phyloP scores from a whole-genome alignment of 1,140 invertebrate genomes.

The Calosoma granatense region DNA sequence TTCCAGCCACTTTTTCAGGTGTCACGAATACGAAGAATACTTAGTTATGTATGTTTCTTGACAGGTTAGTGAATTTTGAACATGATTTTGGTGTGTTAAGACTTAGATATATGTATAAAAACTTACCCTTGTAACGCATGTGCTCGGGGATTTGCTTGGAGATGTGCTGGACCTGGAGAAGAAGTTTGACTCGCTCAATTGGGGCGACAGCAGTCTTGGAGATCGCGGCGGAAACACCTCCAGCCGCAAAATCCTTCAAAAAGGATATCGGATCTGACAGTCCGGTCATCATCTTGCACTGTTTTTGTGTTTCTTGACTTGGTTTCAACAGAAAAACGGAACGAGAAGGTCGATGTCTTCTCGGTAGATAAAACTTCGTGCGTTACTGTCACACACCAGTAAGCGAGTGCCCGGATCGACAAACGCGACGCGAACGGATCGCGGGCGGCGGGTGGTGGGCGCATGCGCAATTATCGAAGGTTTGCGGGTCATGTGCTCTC shows the following conservation, averaged over 20 bases:
- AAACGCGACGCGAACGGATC: neutral
- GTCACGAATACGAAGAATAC: too few relatives aligned
- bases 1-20: too few relatives aligned
- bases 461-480: neutral
- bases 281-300: constrained; percentile 5
- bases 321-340: neutral
- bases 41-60: too few relatives aligned
- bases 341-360: neutral
- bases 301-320: neutral
- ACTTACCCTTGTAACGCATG: constrained; percentile 71
- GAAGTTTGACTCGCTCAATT: constrained; percentile 83
- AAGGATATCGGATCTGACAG: constrained; percentile 56
- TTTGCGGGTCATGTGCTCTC: neutral
- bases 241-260: constrained; percentile 74
- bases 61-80: too few relatives aligned
- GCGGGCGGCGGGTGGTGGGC: neutral
- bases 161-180: constrained; percentile 81
- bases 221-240: constrained; percentile 76
- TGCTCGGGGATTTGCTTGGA: constrained; percentile 73
- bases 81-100: too few relatives aligned
- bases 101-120: too few relatives aligned
- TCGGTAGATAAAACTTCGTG: neutral
- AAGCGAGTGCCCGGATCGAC: neutral
- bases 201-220: constrained; percentile 81
- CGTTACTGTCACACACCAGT: neutral